These are phyloP conservation scores for Erinaceus europaeus DNA, from an alignment of 2,113 vertebrate genomes.

Conservation along the genomic window DNA sequence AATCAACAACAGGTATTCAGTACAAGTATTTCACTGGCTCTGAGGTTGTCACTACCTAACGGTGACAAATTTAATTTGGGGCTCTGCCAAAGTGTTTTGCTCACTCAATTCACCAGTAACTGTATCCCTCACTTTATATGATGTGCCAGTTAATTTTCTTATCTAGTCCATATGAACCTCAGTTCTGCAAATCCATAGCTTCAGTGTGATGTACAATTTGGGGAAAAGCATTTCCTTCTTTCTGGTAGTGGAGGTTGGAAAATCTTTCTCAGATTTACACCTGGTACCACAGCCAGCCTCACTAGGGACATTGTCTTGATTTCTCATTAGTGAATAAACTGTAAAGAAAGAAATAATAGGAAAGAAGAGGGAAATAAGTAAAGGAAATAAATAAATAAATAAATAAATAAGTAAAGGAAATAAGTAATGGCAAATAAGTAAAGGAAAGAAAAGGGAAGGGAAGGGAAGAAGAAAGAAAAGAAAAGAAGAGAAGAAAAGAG, in stretches of 20 bases:
- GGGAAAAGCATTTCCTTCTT: neutral
- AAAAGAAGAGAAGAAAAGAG: too few relatives aligned
- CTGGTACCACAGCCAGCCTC: neutral
- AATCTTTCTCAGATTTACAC: neutral
- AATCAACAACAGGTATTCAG: neutral
- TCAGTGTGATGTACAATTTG: neutral
- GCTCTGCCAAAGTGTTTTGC: neutral
- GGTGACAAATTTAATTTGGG: neutral
- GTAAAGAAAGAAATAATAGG: too few relatives aligned
- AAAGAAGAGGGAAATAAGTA: too few relatives aligned
- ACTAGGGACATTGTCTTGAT: neutral
- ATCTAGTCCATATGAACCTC: neutral
- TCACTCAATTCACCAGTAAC: too few relatives aligned
- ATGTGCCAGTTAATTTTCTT: neutral
- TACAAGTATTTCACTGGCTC: neutral
- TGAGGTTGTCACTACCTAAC: neutral
- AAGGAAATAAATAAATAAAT: too few relatives aligned
- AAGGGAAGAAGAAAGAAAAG: too few relatives aligned
- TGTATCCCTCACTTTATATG: neutral
- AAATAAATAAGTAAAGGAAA: too few relatives aligned
- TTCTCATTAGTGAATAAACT: neutral
- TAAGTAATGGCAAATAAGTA: too few relatives aligned
- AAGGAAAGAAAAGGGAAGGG: too few relatives aligned
- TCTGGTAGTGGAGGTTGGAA: neutral
- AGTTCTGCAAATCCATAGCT: neutral